Conservation (phyloP, 2,113 vertebrate species). For the Microcebus jonahi region DNA sequence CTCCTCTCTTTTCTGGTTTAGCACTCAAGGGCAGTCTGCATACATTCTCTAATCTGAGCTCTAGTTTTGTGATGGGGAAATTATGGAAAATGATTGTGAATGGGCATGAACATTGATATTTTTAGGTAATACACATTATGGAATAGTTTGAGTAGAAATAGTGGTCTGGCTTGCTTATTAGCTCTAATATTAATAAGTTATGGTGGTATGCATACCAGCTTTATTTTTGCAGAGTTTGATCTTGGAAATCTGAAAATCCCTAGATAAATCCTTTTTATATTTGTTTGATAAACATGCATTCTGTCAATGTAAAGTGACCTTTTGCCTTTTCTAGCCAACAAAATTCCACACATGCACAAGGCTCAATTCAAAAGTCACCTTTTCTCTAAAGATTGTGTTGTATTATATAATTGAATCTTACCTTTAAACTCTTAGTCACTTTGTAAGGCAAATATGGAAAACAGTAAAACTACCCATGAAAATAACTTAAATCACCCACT, state of each 20-base stretch:
- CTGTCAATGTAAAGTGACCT: background rate
- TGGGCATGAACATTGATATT: background rate
- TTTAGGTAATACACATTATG: background rate
- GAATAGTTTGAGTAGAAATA: background rate
- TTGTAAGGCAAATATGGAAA: background rate
- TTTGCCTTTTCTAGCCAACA: background rate
- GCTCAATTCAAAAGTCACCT: background rate
- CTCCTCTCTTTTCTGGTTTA: background rate
- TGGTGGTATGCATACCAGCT: background rate
- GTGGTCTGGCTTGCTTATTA: background rate
- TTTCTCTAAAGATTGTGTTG: background rate
- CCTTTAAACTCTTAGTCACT: background rate
- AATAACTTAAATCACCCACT: background rate
- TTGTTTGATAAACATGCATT: background rate
- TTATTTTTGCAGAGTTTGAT: background rate
- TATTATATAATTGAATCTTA: background rate
- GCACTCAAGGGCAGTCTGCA: background rate
- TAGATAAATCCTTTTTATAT: background rate
- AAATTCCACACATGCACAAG: background rate
- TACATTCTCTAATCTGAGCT: conserved; percentile 38
- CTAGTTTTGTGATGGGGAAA: background rate
- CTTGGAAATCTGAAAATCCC: background rate
- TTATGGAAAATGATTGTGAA: background rate
- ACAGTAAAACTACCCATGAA: background rate
- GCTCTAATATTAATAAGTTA: background rate